phyloP scores from a whole-genome alignment of 2,888 invertebrate genomes.

The Acanthosepion lycidas region DNA sequence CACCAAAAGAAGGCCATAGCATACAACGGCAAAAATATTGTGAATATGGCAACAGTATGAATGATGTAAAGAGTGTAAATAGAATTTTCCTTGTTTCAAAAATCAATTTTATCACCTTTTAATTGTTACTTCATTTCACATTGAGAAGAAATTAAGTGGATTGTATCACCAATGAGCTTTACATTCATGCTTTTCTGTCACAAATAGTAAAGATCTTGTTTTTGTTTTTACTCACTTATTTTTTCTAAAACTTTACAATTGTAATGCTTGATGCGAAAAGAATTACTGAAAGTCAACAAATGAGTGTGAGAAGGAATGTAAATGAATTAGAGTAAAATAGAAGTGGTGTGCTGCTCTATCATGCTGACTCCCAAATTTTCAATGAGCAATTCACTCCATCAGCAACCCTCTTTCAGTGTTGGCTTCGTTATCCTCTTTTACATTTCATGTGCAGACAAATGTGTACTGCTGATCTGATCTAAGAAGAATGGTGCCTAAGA shows the following conservation, averaged over 20 bases:
- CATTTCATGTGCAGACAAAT: neutral
- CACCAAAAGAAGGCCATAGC: too few relatives aligned
- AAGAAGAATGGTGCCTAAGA: neutral
- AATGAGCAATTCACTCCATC: neutral
- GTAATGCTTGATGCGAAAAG: neutral
- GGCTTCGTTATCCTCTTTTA: neutral
- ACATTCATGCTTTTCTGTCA: too few relatives aligned
- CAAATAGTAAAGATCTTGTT: too few relatives aligned
- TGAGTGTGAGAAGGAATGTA: neutral
- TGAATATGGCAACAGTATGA: too few relatives aligned
- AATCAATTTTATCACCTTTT: too few relatives aligned
- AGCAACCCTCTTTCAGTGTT: neutral
- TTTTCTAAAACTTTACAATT: neutral
- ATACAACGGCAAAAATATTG: too few relatives aligned
- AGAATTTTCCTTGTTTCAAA: too few relatives aligned
- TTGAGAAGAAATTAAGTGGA: too few relatives aligned
- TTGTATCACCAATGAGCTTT: too few relatives aligned
- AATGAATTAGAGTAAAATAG: neutral
- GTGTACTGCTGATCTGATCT: neutral
- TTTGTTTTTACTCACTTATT: neutral
- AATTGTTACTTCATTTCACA: too few relatives aligned
- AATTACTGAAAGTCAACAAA: neutral
- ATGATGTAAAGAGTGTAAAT: too few relatives aligned
- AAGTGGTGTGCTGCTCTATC: neutral
- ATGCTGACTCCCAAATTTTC: neutral